phyloP scores from a whole-genome alignment of 2,113 vertebrate genomes.

The Cephalopterus ornatus region DNA sequence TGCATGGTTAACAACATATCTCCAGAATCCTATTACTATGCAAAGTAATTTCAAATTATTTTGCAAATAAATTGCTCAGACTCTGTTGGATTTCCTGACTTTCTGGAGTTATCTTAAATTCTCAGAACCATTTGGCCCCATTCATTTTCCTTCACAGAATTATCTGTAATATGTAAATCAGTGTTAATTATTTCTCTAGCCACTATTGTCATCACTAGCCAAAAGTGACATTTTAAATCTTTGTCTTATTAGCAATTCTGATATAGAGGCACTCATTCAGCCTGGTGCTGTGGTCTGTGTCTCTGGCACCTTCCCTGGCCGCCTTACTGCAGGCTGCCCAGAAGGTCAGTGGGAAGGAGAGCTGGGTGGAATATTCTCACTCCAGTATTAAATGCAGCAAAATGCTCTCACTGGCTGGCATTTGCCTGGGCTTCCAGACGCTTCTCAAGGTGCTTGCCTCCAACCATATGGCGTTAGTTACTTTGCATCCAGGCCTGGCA shows the following conservation, averaged over 20 bases:
- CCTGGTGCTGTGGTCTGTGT: background rate
- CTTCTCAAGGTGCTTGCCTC: background rate
- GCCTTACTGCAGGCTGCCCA: background rate
- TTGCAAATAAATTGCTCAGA: slow-evolving; percentile 51
- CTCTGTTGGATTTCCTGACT: slow-evolving; percentile 29
- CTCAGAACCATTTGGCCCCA: slow-evolving; percentile 16
- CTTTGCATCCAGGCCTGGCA: background rate
- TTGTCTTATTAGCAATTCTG: background rate
- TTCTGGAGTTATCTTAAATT: slow-evolving; percentile 56
- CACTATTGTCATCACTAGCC: background rate
- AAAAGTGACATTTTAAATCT: background rate
- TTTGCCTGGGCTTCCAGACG: background rate
- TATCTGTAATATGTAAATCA: slow-evolving; percentile 29
- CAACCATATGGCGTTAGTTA: background rate
- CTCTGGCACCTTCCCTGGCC: background rate
- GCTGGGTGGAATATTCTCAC: background rate
- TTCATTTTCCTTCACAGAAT: slow-evolving; percentile 32
- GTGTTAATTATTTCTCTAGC: slow-evolving; percentile 35
- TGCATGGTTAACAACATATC: slow-evolving; percentile 46
- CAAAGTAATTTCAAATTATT: slow-evolving; percentile 63
- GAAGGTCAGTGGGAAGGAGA: background rate
- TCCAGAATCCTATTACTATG: slow-evolving; percentile 61
- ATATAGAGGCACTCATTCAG: background rate
- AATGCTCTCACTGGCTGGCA: rapidly evolving
- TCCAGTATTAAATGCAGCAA: rapidly evolving